Percentiles rank a stretch among this genome's conserved stretches.
Conservation (phyloP, 2,797 vertebrate species). For the Takifugu ocellatus region DNA sequence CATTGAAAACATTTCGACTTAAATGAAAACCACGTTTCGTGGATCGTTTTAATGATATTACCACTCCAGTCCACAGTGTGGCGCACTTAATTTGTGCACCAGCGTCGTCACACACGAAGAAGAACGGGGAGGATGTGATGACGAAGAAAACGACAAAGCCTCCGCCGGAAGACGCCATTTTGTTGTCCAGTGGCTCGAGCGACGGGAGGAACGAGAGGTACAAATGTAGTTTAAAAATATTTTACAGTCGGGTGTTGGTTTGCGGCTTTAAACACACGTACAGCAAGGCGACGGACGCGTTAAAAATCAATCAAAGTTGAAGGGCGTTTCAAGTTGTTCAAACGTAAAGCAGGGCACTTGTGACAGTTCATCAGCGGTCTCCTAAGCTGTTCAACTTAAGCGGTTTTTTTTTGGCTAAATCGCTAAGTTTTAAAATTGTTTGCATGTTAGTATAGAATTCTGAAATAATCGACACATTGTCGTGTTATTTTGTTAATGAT, state of each 20-base stretch:
- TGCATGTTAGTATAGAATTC: too few species aligned
- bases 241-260: rapidly evolving
- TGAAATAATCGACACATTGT: too few species aligned
- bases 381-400: constrained; percentile 29
- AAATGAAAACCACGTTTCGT: too few species aligned
- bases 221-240: constrained; percentile 5
- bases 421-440: constrained; percentile 1
- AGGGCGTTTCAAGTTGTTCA: not conserved
- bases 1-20: too few species aligned
- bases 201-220: constrained; percentile 54
- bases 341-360: constrained; percentile 3
- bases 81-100: rapidly evolving
- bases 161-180: constrained; percentile 70
- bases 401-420: constrained; percentile 1
- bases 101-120: not conserved
- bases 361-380: constrained; percentile 40
- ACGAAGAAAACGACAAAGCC: constrained; percentile 18
- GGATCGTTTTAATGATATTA: not conserved
- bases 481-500: not conserved
- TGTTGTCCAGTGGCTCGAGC: constrained; percentile 52
- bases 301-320: not conserved
- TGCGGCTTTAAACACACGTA: rapidly evolving
- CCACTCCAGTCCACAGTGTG: not conserved
- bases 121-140: not conserved
- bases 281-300: rapidly evolving